Percentiles rank a stretch among this genome's conserved stretches.
phyloP scores from a whole-genome alignment of 2,888 invertebrate species.

The Melanchra persicariae region DNA sequence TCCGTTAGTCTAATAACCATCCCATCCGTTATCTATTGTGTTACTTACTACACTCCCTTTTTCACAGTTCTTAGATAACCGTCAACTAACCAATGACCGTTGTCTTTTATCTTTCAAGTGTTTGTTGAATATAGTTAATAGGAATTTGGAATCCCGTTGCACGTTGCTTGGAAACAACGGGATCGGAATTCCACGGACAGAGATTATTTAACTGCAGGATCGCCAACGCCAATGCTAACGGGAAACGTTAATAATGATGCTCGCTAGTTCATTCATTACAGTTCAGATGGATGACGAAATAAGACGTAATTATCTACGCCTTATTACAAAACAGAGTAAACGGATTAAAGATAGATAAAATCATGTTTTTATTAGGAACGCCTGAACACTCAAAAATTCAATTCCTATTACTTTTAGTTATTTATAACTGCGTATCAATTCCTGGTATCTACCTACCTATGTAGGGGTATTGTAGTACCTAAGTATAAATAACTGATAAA shows the following conservation, averaged over 20 bases:
- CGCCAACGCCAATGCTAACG: not conserved
- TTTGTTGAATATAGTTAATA: not conserved
- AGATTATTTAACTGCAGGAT: conserved; percentile 18
- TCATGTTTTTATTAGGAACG: not conserved
- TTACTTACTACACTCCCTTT: not conserved
- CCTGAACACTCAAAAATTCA: too few relatives aligned
- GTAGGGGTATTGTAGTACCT: not conserved
- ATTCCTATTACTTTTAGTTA: not conserved
- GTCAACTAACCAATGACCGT: not conserved
- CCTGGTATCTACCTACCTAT: not conserved
- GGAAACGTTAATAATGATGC: not conserved
- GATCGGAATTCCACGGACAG: conserved; percentile 19
- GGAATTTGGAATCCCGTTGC: conserved; percentile 12
- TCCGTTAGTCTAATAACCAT: not conserved
- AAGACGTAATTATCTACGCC: not conserved
- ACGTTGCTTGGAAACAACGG: conserved; percentile 12
- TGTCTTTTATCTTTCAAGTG: conserved; percentile 5
- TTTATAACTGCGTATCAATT: not conserved
- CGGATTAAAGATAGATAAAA: not conserved
- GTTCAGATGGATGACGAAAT: not conserved
- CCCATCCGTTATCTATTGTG: not conserved
- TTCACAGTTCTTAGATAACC: not conserved
- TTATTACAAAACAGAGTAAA: not conserved
- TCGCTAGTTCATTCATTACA: not conserved
- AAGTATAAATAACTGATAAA: not conserved